Evolutionary conservation across 2,888 invertebrate species (phyloP), one percentile per base, ranked within the genome.

Genomic region (Cistogaster globosa): DNA sequence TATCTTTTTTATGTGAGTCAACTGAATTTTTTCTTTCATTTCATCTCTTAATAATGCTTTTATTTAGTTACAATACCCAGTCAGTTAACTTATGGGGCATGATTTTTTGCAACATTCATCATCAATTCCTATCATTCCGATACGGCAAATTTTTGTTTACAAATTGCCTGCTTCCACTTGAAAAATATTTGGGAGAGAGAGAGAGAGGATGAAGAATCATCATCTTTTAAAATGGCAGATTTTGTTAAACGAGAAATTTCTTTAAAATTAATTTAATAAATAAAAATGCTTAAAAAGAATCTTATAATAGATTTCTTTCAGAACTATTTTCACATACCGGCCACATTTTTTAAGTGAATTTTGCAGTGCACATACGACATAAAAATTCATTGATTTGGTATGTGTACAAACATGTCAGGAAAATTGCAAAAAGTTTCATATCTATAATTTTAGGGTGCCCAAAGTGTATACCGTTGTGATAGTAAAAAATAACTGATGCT

Each of bases 61-160:
- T 11, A 53, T 8, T 58, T 53, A 74, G 26, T 53, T 58, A 26
- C 81, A 82, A 76, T 82, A 82, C 11, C 45, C 36, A 1, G 16
- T 20, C 1, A 82, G 58, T 67, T 83, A 71, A 22, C 9, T 65
- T 14, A 51, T 51, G 5, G 69, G 45, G 18, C 84, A 84, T 2
- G 75, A n/a, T 16, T 84, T 84, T 26, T 53, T 71, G 42, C 84
- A 84, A 48, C 79, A 84, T 58, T 80, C 84, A 60, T 79, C 79
- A 1, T 36, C 83, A 12, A 83, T 83, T 3, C 83, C 78, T 0
- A n/a, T 1, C 55, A 65, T 67, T 11, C 83, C 60, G 22, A 67
- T 68, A 6, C 57, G 65, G 1, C 83, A 62, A 7, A 65, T 68
- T 75, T 83, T 83, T 7, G 78, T 38, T 26, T 74, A 36, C 16